These are phyloP conservation scores for Macrochelys suwanniensis DNA, from an alignment of 2,797 vertebrate genomes.

Conservation along the genomic window DNA sequence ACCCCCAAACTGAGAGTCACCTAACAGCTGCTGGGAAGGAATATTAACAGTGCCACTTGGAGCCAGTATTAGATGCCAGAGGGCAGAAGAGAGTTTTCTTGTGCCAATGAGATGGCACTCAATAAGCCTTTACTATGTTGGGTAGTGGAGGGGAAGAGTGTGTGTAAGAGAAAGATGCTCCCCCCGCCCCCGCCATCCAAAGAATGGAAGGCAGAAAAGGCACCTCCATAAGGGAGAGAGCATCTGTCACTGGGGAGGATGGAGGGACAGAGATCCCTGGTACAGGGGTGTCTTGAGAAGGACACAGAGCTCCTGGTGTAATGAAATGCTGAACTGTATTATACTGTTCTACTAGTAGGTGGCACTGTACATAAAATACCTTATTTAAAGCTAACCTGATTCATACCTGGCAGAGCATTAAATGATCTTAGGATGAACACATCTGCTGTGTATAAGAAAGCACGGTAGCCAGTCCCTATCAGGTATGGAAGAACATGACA, in stretches of 20 bases:
- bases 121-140: background rate
- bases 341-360: background rate
- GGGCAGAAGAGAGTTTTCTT: background rate
- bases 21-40: background rate
- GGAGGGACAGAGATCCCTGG: background rate
- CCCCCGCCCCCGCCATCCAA: background rate
- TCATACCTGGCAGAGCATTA: background rate
- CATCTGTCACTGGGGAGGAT: background rate
- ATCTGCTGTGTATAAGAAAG: too few species aligned
- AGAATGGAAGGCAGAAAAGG: background rate
- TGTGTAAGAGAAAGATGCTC: background rate
- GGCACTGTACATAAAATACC: background rate
- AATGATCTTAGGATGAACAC: too few species aligned
- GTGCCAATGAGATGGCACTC: background rate
- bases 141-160: background rate
- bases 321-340: background rate
- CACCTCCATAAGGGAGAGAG: accelerated
- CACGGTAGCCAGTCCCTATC: too few species aligned
- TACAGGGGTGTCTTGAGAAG: background rate
- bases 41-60: background rate
- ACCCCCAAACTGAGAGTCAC: background rate
- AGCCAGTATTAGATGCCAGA: accelerated
- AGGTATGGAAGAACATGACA: background rate
- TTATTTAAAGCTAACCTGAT: background rate
- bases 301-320: background rate